Evolutionary conservation across 2,888 invertebrate genomes (phyloP).

Genomic region (Coelopa pilipes): DNA sequence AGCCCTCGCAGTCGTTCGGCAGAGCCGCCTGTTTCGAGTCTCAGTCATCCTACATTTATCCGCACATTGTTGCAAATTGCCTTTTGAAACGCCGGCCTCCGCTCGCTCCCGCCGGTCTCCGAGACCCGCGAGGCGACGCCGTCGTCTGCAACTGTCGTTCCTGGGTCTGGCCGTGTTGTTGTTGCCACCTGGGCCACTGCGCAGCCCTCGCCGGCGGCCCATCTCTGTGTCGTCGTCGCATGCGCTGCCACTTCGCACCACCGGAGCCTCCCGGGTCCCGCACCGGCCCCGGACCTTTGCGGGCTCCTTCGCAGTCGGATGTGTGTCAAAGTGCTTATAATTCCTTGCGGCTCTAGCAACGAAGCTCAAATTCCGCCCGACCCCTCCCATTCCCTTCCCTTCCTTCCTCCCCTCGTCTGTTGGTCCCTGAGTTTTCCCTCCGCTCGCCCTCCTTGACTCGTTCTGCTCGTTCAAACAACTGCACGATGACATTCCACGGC

Average conservation of each 20-base stretch:
- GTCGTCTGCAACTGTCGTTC: no score
- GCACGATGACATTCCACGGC: neutral
- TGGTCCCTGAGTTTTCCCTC: neutral
- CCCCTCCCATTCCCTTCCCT: neutral
- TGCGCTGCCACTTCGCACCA: neutral
- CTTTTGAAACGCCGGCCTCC: neutral
- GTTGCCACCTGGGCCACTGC: no score
- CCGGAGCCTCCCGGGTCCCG: neutral
- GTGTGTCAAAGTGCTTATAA: slow-evolving; percentile 32
- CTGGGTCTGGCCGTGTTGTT: no score
- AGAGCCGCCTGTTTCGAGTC: neutral
- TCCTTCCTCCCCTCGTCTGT: neutral
- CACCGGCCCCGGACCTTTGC: neutral
- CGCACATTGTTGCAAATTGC: neutral
- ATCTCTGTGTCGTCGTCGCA: neutral
- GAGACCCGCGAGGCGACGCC: no score
- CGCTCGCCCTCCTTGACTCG: neutral
- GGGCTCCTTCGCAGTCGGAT: neutral
- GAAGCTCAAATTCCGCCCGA: neutral
- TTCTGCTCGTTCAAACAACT: neutral
- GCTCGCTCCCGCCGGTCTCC: no score
- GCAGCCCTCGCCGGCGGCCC: no score
- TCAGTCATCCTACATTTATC: neutral
- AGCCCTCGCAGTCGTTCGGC: no score
- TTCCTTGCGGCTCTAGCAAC: neutral